Evolutionary conservation across 2,888 invertebrate genomes (phyloP).

Genomic region (Drosophila prostipennis): DNA sequence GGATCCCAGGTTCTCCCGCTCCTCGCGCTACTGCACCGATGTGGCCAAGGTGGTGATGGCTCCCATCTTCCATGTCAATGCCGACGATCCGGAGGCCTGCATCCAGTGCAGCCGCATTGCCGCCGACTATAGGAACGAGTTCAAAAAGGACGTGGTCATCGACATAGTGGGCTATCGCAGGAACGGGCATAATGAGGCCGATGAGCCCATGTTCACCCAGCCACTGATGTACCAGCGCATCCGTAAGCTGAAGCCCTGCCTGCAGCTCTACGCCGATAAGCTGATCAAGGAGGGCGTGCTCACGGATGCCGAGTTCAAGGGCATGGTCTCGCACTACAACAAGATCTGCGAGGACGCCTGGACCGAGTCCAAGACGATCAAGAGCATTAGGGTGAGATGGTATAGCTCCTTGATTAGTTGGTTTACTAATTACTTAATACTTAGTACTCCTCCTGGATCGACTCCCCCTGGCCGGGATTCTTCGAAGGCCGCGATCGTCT

Average conservation of each 20-base stretch:
- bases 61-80: slow-evolving; percentile 97
- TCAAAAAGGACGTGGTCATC: slow-evolving; percentile 93
- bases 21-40: slow-evolving; percentile 94
- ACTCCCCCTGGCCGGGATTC: slow-evolving; percentile 89
- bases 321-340: slow-evolving; percentile 80
- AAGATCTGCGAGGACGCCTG: slow-evolving; percentile 87
- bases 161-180: slow-evolving; percentile 93
- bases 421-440: background rate
- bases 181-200: slow-evolving; percentile 96
- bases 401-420: no score
- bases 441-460: slow-evolving; percentile 87
- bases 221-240: slow-evolving; percentile 96
- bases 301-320: slow-evolving; percentile 87
- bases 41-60: slow-evolving; percentile 94
- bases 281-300: slow-evolving; percentile 89
- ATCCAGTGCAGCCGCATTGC: slow-evolving; percentile 93
- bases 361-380: slow-evolving; percentile 87
- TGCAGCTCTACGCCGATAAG: slow-evolving; percentile 89
- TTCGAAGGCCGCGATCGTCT: slow-evolving; percentile 86
- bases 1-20: slow-evolving; percentile 93
- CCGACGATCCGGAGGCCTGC: slow-evolving; percentile 95
- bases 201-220: slow-evolving; percentile 97
- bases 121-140: slow-evolving; percentile 92
- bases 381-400: slow-evolving; percentile 85
- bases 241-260: slow-evolving; percentile 85